Conservation (phyloP, 1,140 invertebrate species). For the Aphidius ervi region DNA sequence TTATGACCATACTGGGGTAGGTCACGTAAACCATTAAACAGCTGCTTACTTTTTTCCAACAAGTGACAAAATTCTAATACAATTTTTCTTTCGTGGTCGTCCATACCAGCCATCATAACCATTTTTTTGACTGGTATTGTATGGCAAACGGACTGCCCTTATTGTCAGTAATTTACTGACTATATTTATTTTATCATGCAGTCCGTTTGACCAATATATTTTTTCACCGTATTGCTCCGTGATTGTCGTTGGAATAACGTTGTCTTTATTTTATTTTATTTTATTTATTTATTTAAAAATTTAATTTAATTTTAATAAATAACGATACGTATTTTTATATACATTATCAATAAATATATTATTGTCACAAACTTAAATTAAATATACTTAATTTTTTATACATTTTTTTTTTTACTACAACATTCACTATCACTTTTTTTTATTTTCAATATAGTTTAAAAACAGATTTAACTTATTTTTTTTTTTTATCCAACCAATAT, state of each 20-base stretch:
- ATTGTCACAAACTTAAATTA: background rate
- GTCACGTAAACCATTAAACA: conserved; percentile 94
- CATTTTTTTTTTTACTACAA: background rate
- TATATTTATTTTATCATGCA: conserved; percentile 9
- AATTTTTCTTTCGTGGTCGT: conserved; percentile 88
- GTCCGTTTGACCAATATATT: conserved; percentile 14
- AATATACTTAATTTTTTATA: background rate
- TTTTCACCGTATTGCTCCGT: conserved; percentile 18
- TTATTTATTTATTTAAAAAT: no score
- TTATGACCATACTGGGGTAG: conserved; percentile 95
- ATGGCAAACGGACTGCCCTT: conserved; percentile 31
- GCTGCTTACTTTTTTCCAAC: conserved; percentile 94
- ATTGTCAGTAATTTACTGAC: conserved; percentile 15
- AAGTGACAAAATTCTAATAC: conserved; percentile 95
- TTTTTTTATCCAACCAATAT: no score
- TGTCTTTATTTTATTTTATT: background rate
- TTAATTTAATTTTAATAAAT: no score
- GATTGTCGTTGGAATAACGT: conserved; percentile 16
- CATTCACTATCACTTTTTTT: background rate
- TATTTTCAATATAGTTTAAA: no score
- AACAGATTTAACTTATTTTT: no score
- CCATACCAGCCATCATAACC: conserved; percentile 72
- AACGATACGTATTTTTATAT: no score
- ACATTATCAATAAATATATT: background rate
- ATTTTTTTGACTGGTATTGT: conserved; percentile 49